Percentiles rank a stretch among this genome's conserved stretches.
phyloP scores from a whole-genome alignment of 2,113 vertebrate genomes.

The Catharus bicknelli region DNA sequence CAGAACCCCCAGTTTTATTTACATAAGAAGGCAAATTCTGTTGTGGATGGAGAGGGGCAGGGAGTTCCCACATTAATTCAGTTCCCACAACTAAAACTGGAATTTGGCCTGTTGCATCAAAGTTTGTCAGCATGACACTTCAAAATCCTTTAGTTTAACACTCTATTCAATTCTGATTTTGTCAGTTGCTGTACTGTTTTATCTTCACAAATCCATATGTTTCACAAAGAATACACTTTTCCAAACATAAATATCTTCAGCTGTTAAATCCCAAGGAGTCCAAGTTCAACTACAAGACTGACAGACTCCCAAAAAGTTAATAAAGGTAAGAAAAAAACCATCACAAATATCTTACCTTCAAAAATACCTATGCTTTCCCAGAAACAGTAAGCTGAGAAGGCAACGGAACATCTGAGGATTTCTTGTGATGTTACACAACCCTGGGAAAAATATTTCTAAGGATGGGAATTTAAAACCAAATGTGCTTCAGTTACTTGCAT shows the following conservation, averaged over 20 bases:
- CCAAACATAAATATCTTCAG: constrained; percentile 13
- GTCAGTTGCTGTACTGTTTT: not conserved
- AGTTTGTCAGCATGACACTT: constrained; percentile 40
- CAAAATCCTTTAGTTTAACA: constrained; percentile 35
- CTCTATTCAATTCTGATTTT: constrained; percentile 19
- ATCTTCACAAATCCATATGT: constrained; percentile 47
- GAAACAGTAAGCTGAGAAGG: not conserved
- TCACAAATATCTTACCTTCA: not conserved
- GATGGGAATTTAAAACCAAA: not conserved
- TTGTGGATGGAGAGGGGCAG: not conserved
- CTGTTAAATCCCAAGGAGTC: constrained; percentile 7
- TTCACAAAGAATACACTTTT: constrained; percentile 5
- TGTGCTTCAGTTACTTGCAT: not conserved
- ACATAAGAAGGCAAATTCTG: not conserved
- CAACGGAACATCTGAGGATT: not conserved
- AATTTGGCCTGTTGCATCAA: constrained; percentile 34
- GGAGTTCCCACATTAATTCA: constrained; percentile 8
- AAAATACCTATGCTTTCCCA: not conserved
- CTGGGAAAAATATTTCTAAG: not conserved
- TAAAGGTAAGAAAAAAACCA: fast-evolving
- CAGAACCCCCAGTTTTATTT: constrained; percentile 8
- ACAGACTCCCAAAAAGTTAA: not conserved
- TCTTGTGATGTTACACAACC: not conserved
- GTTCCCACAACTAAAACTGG: constrained; percentile 36
- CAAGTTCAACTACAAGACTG: not conserved